A percentile compares a stretch with the other conserved stretches of the same genome.
Evolutionary conservation across 2,797 vertebrate species (phyloP).

Genomic region (Phrynocephalus vlangalii): DNA sequence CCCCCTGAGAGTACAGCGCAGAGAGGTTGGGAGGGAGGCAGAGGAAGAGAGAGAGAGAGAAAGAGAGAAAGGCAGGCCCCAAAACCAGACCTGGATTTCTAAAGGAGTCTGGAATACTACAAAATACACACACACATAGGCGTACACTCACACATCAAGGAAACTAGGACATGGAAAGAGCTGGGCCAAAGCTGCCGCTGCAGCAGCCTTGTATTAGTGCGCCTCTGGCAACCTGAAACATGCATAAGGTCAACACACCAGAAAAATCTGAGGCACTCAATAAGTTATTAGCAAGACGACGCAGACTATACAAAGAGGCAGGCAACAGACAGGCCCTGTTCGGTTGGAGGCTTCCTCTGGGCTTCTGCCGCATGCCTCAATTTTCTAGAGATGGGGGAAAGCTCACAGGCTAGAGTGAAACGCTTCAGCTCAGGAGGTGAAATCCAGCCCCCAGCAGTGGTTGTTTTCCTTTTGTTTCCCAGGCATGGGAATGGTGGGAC

Average conservation of each 20-base stretch:
- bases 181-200: slow-evolving; percentile 37
- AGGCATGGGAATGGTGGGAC: neutral
- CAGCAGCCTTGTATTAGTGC: slow-evolving; percentile 1
- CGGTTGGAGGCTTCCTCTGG: neutral
- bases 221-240: slow-evolving; percentile 29
- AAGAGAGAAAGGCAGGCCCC: slow-evolving; percentile 56
- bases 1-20: slow-evolving; percentile 73
- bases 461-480: neutral
- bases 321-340: slow-evolving; percentile 14
- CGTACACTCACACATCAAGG: slow-evolving; percentile 14
- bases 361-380: slow-evolving; percentile 4
- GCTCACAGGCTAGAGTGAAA: slow-evolving; percentile 10
- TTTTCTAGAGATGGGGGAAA: slow-evolving; percentile 19
- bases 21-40: slow-evolving; percentile 69
- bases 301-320: slow-evolving; percentile 23
- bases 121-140: neutral
- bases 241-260: slow-evolving; percentile 20
- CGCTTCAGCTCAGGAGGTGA: slow-evolving; percentile 18
- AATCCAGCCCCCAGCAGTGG: slow-evolving; percentile 7
- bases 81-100: slow-evolving; percentile 76
- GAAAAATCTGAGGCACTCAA: slow-evolving; percentile 39
- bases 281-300: slow-evolving; percentile 38
- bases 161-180: slow-evolving; percentile 63
- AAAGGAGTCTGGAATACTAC: slow-evolving; percentile 68
- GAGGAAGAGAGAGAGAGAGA: neutral